Evolutionary conservation across 1,140 invertebrate species (phyloP), one percentile per base, ranked within the genome.

Genomic region (Coboldia fuscipes): DNA sequence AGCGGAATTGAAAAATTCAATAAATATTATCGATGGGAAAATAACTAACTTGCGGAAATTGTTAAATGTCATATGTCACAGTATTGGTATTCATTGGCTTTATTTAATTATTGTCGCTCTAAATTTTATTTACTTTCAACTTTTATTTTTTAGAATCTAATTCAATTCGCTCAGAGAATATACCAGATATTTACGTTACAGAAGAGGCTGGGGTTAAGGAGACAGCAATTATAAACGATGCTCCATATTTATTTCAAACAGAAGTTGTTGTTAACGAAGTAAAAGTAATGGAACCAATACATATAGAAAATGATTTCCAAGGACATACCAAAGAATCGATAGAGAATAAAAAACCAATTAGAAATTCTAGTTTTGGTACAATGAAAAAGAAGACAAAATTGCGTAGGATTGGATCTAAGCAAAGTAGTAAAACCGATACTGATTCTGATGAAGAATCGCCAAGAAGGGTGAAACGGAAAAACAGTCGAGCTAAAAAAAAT

Each of bases 401-500:
- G n/a, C 44, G 52, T n/a, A 52, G 54, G 33, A 47, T 52, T 39
- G 52, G 52, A 0, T 55, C 52, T 0, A 41, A 51, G 1, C 52
- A 55, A 36, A 55, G 53, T 34, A 55, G 50, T 37, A 55, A 55
- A 39, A 54, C 52, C n/a, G 52, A 55, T 39, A 55, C 52, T 39
- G 56, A 61, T 32, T 51, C 44, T 41, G 45, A 45, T 38, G 58
- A 64, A 37, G 52, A 54, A 41, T 48, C 50, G 1, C 50, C 48
- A 14, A 41, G 51, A 27, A 44, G 49, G 3, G 19, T 52, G 19
- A 54, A 52, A 0, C 43, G 50, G 13, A 52, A 55, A 33, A 29
- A 19, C 38, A 55, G 53, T 32, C 46, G 48, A 18, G 32, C 31
- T 6, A 33, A 40, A 34, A 20, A 33, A 24, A 9, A 31, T 8